Base-by-base conservation (phyloP, 1,140 invertebrate genomes). In the Anastatus disparis region DNA sequence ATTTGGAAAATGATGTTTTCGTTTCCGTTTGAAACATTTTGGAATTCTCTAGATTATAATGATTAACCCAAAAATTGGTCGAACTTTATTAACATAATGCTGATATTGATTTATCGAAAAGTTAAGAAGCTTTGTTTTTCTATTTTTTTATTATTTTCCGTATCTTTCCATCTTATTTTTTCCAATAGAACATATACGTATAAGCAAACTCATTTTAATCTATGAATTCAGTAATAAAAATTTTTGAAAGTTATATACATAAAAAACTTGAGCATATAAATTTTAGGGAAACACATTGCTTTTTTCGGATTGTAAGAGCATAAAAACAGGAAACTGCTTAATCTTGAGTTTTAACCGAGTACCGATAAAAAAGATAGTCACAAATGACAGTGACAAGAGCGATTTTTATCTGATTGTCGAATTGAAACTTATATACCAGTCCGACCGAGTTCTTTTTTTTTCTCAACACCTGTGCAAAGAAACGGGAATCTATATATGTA, bases 351-450 rank as follows among this genome's bases (percentile, higher is more conserved):
- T 6, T 20, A n/a, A n/a, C 4, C 6, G 53, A 22, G 29, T 20
- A 22, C 10, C n/a, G 50, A 65, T 55, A 12, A 65, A n/a, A 65
- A 55, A 17, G 26, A 66, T 44, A 9, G 35, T 7, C 26, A n/a
- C n/a, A n/a, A 2, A n/a, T 46, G 52, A 56, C 26, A 44, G 20
- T 55, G 48, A 50, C 29, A 50, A 9, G 10, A 31, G 22, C n/a
- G 24, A 58, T 56, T 58, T 42, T 15, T 35, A 31, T 58, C 26
- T 58, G 53, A 67, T 58, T 31, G 27, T 48, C 50, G 40, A 67
- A n/a, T 62, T 24, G 29, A 29, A n/a, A n/a, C n/a, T n/a, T n/a
- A n/a, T n/a, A n/a, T n/a, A n/a, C n/a, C n/a, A n/a, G n/a, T n/a
- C n/a, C n/a, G n/a, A n/a, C n/a, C 50, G 6, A 58, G 50, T 1